Percentiles rank a stretch among this genome's conserved stretches.
phyloP scores from a whole-genome alignment of 2,113 vertebrate genomes.

The Numida meleagris region DNA sequence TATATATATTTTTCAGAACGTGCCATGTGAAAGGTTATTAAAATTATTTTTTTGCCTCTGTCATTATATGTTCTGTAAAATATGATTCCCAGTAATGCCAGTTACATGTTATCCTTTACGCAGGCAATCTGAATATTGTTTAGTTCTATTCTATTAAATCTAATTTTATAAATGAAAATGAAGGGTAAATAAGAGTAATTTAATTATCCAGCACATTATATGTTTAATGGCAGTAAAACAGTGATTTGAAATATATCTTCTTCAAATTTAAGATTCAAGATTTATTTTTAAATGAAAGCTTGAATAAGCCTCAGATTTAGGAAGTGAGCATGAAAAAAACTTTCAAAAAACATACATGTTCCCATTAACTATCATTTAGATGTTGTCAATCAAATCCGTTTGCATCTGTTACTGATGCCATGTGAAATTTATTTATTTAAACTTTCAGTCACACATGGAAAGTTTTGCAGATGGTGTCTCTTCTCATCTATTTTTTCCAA shows the following conservation, averaged over 20 bases:
- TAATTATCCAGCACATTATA: neutral
- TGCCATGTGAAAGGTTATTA: neutral
- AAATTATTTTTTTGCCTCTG: neutral
- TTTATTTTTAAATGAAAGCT: neutral
- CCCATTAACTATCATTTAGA: conserved; percentile 79
- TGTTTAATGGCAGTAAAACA: neutral
- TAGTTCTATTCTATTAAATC: neutral
- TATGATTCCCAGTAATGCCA: neutral
- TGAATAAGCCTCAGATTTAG: neutral
- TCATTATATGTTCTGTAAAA: neutral
- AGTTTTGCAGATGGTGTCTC: conserved; percentile 89
- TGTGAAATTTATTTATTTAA: conserved; percentile 85
- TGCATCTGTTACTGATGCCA: conserved; percentile 77
- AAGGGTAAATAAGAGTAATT: neutral
- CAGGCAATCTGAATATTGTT: neutral
- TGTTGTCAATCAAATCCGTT: conserved; percentile 79
- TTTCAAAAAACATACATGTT: conserved; percentile 6
- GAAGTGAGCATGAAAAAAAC: neutral
- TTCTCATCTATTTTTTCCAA: conserved; percentile 53
- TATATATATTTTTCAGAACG: neutral
- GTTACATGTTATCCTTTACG: neutral
- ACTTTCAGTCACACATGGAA: conserved; percentile 91
- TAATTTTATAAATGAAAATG: neutral
- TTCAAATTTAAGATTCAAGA: neutral
- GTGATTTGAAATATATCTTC: neutral